Evolutionary conservation across 2,797 vertebrate genomes (phyloP), one percentile per base, ranked within the genome.

Genomic region (Oreortyx pictus): DNA sequence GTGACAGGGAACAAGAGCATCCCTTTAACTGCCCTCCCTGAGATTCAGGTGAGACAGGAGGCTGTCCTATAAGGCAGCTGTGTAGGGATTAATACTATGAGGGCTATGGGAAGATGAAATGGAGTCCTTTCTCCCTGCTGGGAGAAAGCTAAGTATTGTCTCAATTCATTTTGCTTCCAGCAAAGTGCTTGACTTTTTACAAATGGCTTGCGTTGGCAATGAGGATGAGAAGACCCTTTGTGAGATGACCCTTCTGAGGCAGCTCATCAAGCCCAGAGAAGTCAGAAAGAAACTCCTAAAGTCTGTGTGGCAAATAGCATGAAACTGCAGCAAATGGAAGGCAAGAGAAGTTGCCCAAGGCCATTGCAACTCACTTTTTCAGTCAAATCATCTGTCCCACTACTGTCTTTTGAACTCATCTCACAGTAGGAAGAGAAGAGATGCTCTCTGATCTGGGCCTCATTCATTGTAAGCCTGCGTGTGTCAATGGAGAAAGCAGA

Each of bases 61-160:
- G 13, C 27, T 92, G 56, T 70, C 17, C 60, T 0, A 0, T 0
- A 0, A 76, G 89, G 72, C 39, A 83, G 50, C 43, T 37, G 49
- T 0, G 3, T 29, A 49, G 50, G 31, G 0, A 0, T 31, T 50
- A 52, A 86, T 86, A 60, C 37, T 29, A 52, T 70, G 60, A 66
- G 35, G 44, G 10, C 24, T 57, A 3, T 44, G 56, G 33, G 71
- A 92, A 64, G 33, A 37, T 0, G 2, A 92, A 92, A 86, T 1
- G 1, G 52, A 78, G 31, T 20, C 2, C 8, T 82, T 17, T 29
- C 79, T 52, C n/a, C n/a, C 57, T 49, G 6, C 31, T n/a, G 25
- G 59, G 24, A 50, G 25, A 84, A 64, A 76, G 43, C 12, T 23
- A 80, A 35, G 8, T 31, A 5, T 65, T 54, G 18, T 81, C 49